A percentile compares a stretch with the other conserved stretches of the same genome.
These are phyloP conservation scores for Porites rus DNA, from an alignment of 92 coral and sea anemone genomes.

Conservation along the genomic window DNA sequence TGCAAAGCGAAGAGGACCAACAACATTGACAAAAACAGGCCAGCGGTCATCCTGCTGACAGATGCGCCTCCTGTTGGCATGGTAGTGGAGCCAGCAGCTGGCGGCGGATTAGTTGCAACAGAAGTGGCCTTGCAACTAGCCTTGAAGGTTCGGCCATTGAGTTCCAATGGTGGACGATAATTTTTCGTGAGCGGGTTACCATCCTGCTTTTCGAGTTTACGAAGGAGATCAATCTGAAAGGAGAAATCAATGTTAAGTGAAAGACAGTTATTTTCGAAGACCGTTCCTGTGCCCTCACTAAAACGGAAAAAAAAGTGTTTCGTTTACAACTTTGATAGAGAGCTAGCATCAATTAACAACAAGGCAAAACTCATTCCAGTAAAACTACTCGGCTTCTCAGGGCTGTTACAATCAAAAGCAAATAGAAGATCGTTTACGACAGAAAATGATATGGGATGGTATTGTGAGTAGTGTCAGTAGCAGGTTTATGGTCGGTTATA, in stretches of 20 bases:
- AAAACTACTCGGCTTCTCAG: no score
- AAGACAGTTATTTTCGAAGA: no score
- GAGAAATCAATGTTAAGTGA: neutral
- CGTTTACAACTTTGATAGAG: no score
- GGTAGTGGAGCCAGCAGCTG: neutral
- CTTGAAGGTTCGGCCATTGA: slow-evolving; percentile 65
- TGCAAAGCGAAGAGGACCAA: neutral
- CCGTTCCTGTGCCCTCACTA: no score
- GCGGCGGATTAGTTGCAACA: neutral
- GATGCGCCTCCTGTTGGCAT: neutral
- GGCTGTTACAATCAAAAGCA: no score
- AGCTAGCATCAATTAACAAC: no score
- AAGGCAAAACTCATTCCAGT: no score
- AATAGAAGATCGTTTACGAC: no score
- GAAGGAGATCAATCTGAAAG: slow-evolving; percentile 16
- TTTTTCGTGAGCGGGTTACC: slow-evolving; percentile 40
- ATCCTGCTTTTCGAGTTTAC: slow-evolving; percentile 10
- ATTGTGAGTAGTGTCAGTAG: no score
- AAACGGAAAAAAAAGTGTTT: no score
- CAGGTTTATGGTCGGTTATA: no score
- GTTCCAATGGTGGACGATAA: slow-evolving; percentile 73
- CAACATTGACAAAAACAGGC: slow-evolving; percentile 13
- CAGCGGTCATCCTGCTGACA: slow-evolving; percentile 12
- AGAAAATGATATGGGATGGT: no score
- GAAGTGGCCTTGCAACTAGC: slow-evolving; percentile 47